Base-by-base conservation (phyloP, 2,113 vertebrate genomes). In the Pituophis catenifer region DNA sequence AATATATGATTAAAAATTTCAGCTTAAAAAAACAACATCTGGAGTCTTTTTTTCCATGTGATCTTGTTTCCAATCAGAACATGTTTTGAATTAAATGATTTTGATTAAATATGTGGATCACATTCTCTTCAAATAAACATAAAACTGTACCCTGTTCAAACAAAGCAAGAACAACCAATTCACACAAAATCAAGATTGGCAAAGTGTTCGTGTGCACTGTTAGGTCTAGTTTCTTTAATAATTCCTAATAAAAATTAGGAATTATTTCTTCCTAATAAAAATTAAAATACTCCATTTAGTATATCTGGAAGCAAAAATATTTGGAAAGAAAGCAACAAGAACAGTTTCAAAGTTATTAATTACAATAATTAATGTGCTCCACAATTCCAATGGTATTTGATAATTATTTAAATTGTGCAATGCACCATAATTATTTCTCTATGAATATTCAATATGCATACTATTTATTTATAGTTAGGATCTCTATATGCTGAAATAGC, bases 141-240 rank as follows among this genome's bases (percentile, higher is more conserved):
- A 97, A 98, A 97, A 97, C 96, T 97, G 97, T 97, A 97, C 97
- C 96, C 97, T 97, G 96, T 97, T 97, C 97, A 98, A 98, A 98
- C 97, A 97, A 97, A 98, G 97, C 96, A 94, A 98, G 94, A 92
- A 94, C 97, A 97, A 97, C 95, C 97, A 97, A 97, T 98, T 97
- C 97, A 97, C 33, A 3, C 97, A 97, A 97, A 97, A 97, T 97
- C 96, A 97, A 97, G 97, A 97, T 97, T 97, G 97, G 98, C 98
- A 98, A 98, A 98, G 98, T 98, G 97, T 98, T 98, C 98, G 97
- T 97, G 97, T 97, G 98, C 97, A 97, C 97, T 96, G 98, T 98
- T 97, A 97, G 96, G 97, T 97, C 97, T 96, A 96, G 97, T 98
- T 98, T 98, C 97, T 97, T 96, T 97, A 98, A 98, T 98, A 98